These are phyloP conservation scores for Erythrocebus patas DNA, from an alignment of 2,113 vertebrate species.

Conservation along the genomic window DNA sequence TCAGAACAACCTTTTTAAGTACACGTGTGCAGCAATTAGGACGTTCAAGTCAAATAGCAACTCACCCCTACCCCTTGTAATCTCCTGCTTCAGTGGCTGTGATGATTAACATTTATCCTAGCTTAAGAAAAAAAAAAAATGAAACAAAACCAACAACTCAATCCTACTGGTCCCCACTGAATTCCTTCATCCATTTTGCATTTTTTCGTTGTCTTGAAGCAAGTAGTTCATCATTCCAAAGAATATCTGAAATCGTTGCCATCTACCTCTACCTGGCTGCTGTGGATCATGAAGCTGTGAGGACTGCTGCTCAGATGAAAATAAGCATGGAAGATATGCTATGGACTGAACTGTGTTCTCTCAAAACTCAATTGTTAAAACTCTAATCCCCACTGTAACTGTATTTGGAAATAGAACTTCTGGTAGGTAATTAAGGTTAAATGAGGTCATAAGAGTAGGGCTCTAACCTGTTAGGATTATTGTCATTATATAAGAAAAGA, in stretches of 20 bases:
- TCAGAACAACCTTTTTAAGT: constrained; percentile 39
- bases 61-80: not conserved
- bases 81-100: constrained; percentile 4
- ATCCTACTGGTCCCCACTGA: not conserved
- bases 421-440: not conserved
- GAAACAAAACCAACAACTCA: not conserved
- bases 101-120: constrained; percentile 55
- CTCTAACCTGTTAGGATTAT: not conserved
- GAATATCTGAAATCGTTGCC: not conserved
- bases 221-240: not conserved
- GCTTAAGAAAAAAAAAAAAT: constrained; percentile 2
- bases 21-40: constrained; percentile 26
- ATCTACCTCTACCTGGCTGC: not conserved
- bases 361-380: not conserved
- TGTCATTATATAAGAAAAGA: not conserved
- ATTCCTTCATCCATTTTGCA: not conserved
- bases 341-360: fast-evolving
- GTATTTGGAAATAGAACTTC: not conserved
- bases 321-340: not conserved
- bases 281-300: not conserved
- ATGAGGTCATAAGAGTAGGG: not conserved
- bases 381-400: not conserved
- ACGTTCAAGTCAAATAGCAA: not conserved
- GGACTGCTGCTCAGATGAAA: not conserved
- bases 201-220: constrained; percentile 3